Evolutionary conservation across 2,888 invertebrate genomes (phyloP), one percentile per base, ranked within the genome.

Genomic region (Norana najaformis): DNA sequence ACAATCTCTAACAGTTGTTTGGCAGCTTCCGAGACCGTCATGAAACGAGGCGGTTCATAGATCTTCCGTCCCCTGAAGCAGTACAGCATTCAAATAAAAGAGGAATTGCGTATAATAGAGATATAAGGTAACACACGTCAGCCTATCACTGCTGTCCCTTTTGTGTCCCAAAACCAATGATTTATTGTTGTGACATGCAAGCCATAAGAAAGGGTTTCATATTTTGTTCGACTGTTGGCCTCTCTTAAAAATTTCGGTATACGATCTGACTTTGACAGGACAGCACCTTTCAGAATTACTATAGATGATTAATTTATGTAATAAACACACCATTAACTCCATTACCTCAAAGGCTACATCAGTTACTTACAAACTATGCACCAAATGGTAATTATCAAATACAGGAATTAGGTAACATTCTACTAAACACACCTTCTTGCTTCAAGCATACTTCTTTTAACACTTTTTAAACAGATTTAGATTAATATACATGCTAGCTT

Each of bases 21-120:
- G 11, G 97, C 97, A 36, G 99, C 99, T 95, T 98, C 97, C 89
- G 96, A 96, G 0, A 97, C 98, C 83, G 96, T 97, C 98, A 99
- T 98, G 94, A 98, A 99, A 93, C 97, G 91, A 0, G 99, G 97
- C 11, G 98, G 97, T 96, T 98, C 97, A 95, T 97, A 99, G 93
- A 97, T 97, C 92, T 97, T 97, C 92, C 97, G 96, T 94, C 98
- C 98, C 95, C 95, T 95, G 92, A 88, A 38, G 38, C 37, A 37
- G 36, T 35, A 8, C 69, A 69, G 13, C 30, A 69, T 5, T 69
- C 69, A n/a, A n/a, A 69, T 69, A n/a, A 30, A 69, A 69, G 30
- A n/a, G 30, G 30, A 69, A 30, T 69, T 8, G n/a, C n/a, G n/a
- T 69, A n/a, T 23, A 16, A 23, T 1, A 47, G 20, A 47, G 20